Evolutionary conservation across 2,113 vertebrate genomes (phyloP).

Genomic region (Orientallactaga bullata): DNA sequence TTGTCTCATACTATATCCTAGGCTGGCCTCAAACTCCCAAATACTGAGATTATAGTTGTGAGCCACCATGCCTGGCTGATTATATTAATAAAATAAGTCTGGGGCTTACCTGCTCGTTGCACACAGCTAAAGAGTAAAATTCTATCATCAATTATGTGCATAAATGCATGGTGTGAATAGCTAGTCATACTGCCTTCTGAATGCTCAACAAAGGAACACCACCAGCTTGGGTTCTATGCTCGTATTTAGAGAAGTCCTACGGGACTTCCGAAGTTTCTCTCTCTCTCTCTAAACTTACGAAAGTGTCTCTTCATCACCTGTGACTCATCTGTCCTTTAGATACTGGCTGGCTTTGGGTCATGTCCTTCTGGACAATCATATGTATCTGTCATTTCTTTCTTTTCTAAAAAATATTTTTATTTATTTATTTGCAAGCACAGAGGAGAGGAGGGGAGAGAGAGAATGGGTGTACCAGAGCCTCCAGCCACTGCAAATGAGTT

Average conservation of each 20-base stretch:
- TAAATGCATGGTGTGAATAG: not conserved
- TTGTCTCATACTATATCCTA: not conserved
- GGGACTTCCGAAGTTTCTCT: not conserved
- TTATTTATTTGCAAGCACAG: too few relatives aligned
- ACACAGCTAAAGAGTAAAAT: not conserved
- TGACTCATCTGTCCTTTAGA: not conserved
- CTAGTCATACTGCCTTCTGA: not conserved
- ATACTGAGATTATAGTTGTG: too few relatives aligned
- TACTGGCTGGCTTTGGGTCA: not conserved
- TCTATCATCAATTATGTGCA: not conserved
- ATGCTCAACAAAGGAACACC: constrained; percentile 24
- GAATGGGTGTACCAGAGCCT: too few relatives aligned
- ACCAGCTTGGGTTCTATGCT: not conserved
- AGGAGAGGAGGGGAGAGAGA: too few relatives aligned
- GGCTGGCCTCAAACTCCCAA: not conserved
- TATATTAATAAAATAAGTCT: not conserved
- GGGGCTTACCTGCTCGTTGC: not conserved
- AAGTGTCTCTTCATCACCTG: not conserved
- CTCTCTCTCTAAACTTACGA: not conserved
- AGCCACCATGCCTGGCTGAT: not conserved
- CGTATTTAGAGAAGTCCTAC: not conserved
- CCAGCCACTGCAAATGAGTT: too few relatives aligned
- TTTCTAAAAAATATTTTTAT: too few relatives aligned
- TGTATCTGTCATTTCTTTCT: not conserved
- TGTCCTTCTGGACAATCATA: not conserved